Evolutionary conservation across 2,797 vertebrate genomes (phyloP).

Genomic region (Anguilla pacifica): DNA sequence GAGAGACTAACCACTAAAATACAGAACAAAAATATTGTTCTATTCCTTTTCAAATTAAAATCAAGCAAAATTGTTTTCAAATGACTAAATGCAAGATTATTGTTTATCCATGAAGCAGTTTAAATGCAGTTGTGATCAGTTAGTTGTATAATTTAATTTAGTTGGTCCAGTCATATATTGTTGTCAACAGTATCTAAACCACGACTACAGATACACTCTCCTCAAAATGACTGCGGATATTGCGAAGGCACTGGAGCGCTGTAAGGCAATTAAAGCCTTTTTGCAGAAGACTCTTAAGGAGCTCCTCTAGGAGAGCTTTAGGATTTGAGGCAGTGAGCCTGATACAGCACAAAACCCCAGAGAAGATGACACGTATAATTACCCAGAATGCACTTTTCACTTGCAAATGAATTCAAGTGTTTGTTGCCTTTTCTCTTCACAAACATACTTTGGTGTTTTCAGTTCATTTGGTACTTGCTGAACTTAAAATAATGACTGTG

Average conservation of each 20-base stretch:
- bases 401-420: neutral
- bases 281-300: constrained; percentile 5
- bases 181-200: neutral
- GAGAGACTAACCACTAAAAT: neutral
- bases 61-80: neutral
- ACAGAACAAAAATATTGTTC: neutral
- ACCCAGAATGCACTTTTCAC: neutral
- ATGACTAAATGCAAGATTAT: neutral
- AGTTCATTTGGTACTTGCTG: neutral
- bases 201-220: neutral
- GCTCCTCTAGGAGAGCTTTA: constrained; percentile 17
- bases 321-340: neutral
- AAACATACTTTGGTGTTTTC: neutral
- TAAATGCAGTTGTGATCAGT: neutral
- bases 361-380: constrained; percentile 8
- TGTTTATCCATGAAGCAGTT: neutral
- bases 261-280: constrained; percentile 1
- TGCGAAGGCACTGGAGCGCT: neutral
- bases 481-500: neutral
- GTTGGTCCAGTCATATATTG: constrained; percentile 4
- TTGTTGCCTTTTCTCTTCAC: neutral
- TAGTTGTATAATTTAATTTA: neutral
- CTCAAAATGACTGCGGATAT: neutral
- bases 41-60: neutral
- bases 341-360: neutral